phyloP scores from a whole-genome alignment of 2,888 invertebrate genomes.

The Callyntrura sp. region DNA sequence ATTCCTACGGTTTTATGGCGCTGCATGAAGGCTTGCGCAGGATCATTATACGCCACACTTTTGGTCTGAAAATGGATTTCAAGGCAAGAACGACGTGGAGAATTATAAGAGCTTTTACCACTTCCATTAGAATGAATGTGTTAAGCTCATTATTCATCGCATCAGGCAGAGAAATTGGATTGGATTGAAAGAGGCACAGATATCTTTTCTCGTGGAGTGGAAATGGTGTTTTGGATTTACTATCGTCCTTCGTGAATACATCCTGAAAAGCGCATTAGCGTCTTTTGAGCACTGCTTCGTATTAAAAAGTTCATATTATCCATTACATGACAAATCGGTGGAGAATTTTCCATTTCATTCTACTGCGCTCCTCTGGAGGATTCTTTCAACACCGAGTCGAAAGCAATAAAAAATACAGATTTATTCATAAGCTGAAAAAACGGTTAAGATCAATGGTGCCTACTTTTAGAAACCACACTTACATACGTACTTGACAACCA shows the following conservation, averaged over 20 bases:
- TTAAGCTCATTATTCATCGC: constrained; percentile 72
- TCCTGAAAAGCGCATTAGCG: constrained; percentile 60
- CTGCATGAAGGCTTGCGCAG: constrained; percentile 27
- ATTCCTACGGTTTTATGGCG: constrained; percentile 60
- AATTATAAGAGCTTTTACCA: constrained; percentile 49
- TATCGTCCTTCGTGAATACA: constrained; percentile 20
- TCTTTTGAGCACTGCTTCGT: constrained; percentile 29
- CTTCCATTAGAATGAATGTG: constrained; percentile 71
- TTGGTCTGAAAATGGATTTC: constrained; percentile 36
- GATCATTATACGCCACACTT: constrained; percentile 59
- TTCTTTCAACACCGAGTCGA: not conserved
- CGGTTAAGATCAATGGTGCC: not conserved
- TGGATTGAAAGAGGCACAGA: constrained; percentile 56
- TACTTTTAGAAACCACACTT: not conserved
- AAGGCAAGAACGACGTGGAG: not conserved
- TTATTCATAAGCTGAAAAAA: constrained; percentile 31
- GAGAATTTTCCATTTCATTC: too few relatives aligned
- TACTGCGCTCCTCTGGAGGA: constrained; percentile 10
- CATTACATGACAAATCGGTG: constrained; percentile 51
- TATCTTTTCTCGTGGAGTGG: constrained; percentile 36
- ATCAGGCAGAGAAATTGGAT: constrained; percentile 64
- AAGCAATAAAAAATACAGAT: constrained; percentile 14
- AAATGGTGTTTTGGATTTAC: constrained; percentile 70
- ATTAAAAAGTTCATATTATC: constrained; percentile 43
- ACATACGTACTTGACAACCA: constrained; percentile 8